phyloP scores from a whole-genome alignment of 2,888 invertebrate genomes.

The Eucriotettix oculatus region DNA sequence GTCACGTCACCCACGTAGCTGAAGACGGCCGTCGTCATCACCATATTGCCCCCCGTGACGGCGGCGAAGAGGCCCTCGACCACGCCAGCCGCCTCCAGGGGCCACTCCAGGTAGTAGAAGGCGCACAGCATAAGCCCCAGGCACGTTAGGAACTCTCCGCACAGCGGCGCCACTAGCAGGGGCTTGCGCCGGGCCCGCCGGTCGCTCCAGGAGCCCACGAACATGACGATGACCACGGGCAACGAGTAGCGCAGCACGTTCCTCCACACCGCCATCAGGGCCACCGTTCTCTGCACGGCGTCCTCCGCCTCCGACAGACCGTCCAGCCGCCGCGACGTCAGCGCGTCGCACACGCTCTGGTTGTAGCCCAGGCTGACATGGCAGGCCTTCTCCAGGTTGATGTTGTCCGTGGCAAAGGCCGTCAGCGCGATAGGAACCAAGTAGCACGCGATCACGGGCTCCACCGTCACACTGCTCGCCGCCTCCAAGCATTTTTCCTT shows the following conservation, averaged over 20 bases:
- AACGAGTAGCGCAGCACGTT: neutral
- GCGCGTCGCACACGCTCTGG: neutral
- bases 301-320: neutral
- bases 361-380: neutral
- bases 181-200: neutral
- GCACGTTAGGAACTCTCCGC: neutral
- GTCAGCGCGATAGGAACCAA: neutral
- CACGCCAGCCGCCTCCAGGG: conserved; percentile 30
- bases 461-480: neutral
- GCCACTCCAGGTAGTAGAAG: neutral
- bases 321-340: neutral
- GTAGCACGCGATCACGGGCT: neutral
- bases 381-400: neutral
- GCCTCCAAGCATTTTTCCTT: no score
- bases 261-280: neutral
- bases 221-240: neutral
- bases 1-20: conserved; percentile 43
- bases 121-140: neutral
- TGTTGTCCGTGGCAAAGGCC: neutral
- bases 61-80: conserved; percentile 35
- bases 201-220: conserved; percentile 1
- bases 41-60: conserved; percentile 37
- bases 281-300: neutral
- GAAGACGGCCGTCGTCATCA: conserved; percentile 37
- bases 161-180: neutral